These are phyloP conservation scores for Ceramica pisi DNA, from an alignment of 2,888 invertebrate genomes.

Conservation along the genomic window DNA sequence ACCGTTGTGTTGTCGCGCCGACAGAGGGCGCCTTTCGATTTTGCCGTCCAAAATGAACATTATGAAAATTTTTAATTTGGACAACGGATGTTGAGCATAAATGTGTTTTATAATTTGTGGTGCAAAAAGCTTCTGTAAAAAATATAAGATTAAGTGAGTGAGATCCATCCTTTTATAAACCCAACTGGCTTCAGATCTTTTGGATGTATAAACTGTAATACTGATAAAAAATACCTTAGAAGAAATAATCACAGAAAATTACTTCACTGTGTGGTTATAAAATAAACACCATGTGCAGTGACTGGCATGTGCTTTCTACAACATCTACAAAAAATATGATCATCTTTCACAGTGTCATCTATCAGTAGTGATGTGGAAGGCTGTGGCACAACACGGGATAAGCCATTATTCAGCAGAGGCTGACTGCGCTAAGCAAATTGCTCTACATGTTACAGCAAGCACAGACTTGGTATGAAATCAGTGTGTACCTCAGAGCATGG, in stretches of 20 bases:
- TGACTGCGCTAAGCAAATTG: neutral
- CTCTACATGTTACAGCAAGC: constrained; percentile 7
- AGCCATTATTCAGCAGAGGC: constrained; percentile 9
- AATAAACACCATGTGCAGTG: constrained; percentile 18
- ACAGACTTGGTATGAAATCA: constrained; percentile 24
- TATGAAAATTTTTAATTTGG: neutral
- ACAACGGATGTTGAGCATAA: no score
- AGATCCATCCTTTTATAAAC: no score
- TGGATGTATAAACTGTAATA: neutral
- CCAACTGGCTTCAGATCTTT: neutral
- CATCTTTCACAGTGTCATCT: neutral
- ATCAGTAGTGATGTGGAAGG: neutral
- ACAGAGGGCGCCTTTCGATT: no score
- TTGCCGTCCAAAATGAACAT: no score
- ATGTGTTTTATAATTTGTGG: neutral
- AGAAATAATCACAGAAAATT: neutral
- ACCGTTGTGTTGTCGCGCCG: no score
- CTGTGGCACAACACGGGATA: constrained; percentile 7
- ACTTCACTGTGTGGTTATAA: neutral
- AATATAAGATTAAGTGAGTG: neutral
- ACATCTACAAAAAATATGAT: neutral
- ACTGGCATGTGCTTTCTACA: constrained; percentile 17
- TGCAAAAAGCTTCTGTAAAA: neutral
- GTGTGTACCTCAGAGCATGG: neutral
- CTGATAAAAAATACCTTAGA: neutral